Evolutionary conservation across 2,797 vertebrate genomes (phyloP), one percentile per base, ranked within the genome.

Genomic region (Pangasius krempfi): DNA sequence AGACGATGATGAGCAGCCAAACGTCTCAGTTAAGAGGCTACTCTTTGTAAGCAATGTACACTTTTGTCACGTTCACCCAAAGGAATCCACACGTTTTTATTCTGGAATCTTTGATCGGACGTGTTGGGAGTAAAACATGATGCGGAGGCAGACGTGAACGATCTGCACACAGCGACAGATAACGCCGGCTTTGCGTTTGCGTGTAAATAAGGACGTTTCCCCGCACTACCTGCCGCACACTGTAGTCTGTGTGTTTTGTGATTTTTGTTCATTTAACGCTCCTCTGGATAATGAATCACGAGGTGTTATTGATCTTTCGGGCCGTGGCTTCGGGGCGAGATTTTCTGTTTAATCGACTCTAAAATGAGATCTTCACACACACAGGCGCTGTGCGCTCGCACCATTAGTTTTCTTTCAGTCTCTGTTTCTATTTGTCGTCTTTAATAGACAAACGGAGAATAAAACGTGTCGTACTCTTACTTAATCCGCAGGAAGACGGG

Each of bases 281-380:
- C 68, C 33, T 40, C 68, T 3, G 30, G 68, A 75, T 47, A 27
- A 75, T 13, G 40, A 13, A 47, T 13, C 40, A 5, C 4, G 20
- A 44, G 72, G 72, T 75, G 40, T 75, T 75, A 75, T 47, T 27
- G 72, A 75, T 47, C 72, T 13, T 47, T 44, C 7, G 27, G 4
- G 44, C 10, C 14, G 22, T 27, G n/a, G 73, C 73, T 76, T 76
- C 4, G 1, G 40, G 22, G 72, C 37, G 44, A 27, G 22, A 76
- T 50, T 50, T 76, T 76, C 47, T 78, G 75, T 78, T 78, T 30
- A 78, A 78, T 78, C 75, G 75, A 50, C 25, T 78, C 47, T 50
- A 78, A 78, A 78, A 78, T 78, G 58, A 91, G 89, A 91, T 87
- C 87, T 89, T 89, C 88, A 86, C 73, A 76, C 37, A 73, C 73